Evolutionary conservation across 64 coral and sea anemone genomes (phyloP), one percentile per base, ranked within the genome.

Genomic region (Acropora tenuis): DNA sequence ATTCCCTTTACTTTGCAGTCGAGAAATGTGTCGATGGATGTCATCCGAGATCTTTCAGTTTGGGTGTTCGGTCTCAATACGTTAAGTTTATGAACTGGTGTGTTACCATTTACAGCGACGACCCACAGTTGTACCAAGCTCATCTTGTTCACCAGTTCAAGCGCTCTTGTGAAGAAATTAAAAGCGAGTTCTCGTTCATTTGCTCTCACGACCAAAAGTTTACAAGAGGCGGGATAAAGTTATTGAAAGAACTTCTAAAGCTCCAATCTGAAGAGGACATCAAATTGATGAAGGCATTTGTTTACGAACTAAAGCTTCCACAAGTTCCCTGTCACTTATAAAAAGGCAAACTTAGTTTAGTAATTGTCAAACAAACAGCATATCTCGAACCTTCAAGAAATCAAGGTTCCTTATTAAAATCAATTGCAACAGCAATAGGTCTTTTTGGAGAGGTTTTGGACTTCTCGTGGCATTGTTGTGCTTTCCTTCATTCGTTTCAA

Each of bases 241-340:
- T 96, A 46, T 88, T 96, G 16, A 74, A 86, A 59, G 88, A 90
- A 46, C 73, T 80, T n/a, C 8, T 96, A 18, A 57, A 78, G 1
- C 57, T 96, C n/a, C 49, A 43, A 73, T 13, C 74, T 16, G 90
- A 89, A 18, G 86, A 96, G 2, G 18, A 7, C 52, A 55, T 55
- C 4, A 9, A 13, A 2, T 66, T 66, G 61, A 15, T 7, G 17
- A 66, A 17, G 61, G 61, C 52, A 55, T 5, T 5, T 9, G 4
- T 55, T 55, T 55, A 55, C 52, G 52, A 55, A 55, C 4, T 9
- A 55, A 55, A 55, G 30, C 30, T 30, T 30, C 30, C 30, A 30
- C 30, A 30, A 30, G 30, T 30, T 30, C 30, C 30, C 30, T 30
- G 30, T 30, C 30, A 30, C 30, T 30, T 30, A 30, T 30, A 30